Conservation (phyloP, 2,797 vertebrate species). For the Toxotes lorentzi region DNA sequence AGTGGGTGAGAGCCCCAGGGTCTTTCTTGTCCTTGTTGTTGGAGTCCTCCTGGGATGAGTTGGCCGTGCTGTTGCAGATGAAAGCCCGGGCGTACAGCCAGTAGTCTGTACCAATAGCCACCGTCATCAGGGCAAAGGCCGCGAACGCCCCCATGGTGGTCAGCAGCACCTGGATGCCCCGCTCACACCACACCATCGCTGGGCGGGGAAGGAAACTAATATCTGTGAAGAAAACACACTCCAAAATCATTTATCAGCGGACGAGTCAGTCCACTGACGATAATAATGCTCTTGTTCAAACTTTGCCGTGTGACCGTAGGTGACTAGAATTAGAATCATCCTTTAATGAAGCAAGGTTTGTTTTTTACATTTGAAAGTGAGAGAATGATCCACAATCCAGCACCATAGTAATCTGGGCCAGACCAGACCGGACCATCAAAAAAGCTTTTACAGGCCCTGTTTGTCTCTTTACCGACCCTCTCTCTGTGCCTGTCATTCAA, state of each 20-base stretch:
- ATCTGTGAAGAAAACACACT: slow-evolving; percentile 33
- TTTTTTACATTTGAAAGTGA: too few relatives aligned
- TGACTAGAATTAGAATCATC: not conserved
- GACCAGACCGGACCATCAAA: too few relatives aligned
- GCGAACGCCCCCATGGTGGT: slow-evolving; percentile 94
- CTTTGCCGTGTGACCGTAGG: too few relatives aligned
- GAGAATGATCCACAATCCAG: too few relatives aligned
- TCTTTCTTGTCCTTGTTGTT: slow-evolving; percentile 91
- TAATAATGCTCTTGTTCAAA: too few relatives aligned
- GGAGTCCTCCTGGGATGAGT: slow-evolving; percentile 88
- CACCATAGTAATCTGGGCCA: too few relatives aligned
- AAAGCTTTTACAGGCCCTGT: too few relatives aligned
- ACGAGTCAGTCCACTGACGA: not conserved
- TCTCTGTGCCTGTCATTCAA: too few relatives aligned
- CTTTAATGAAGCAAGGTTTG: too few relatives aligned
- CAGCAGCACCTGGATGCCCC: slow-evolving; percentile 92
- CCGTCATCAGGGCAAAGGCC: slow-evolving; percentile 94
- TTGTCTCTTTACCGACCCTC: too few relatives aligned
- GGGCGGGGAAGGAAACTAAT: slow-evolving; percentile 76
- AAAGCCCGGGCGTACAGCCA: slow-evolving; percentile 95
- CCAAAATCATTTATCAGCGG: not conserved
- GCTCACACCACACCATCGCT: slow-evolving; percentile 91
- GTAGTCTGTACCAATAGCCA: slow-evolving; percentile 95
- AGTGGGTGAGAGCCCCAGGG: slow-evolving; percentile 93
- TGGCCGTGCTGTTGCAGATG: slow-evolving; percentile 94